A percentile compares a stretch with the other conserved stretches of the same genome.
Conservation (phyloP, 1,140 invertebrate genomes). For the Drosophila grimshawi region DNA sequence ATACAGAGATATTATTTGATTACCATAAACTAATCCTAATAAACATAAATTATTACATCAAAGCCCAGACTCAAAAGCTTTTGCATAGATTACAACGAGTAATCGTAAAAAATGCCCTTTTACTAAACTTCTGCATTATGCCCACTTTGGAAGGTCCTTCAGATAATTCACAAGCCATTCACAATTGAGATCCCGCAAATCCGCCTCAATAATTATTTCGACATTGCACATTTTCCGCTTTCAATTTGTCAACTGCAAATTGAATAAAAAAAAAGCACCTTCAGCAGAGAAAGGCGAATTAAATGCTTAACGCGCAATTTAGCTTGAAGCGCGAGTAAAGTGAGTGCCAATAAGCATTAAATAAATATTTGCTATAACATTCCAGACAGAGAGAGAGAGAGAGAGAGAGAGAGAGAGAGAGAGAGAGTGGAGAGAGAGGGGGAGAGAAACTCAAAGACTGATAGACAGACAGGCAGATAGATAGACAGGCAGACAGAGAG, state of each 20-base stretch:
- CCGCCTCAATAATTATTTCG: slow-evolving; percentile 33
- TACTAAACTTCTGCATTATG: too few species aligned
- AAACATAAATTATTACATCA: too few species aligned
- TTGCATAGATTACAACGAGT: too few species aligned
- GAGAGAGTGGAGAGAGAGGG: too few species aligned
- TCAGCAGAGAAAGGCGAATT: slow-evolving; percentile 28
- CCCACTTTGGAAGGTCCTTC: not conserved
- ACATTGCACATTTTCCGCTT: slow-evolving; percentile 33
- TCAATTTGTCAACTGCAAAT: slow-evolving; percentile 45
- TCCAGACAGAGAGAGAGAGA: not conserved
- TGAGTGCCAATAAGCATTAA: slow-evolving; percentile 79
- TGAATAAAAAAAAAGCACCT: slow-evolving; percentile 42
- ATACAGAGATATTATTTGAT: too few species aligned
- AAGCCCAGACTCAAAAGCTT: too few species aligned
- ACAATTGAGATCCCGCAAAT: not conserved
- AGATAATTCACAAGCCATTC: slow-evolving; percentile 32
- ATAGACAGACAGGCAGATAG: slow-evolving; percentile 5
- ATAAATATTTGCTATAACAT: slow-evolving; percentile 49
- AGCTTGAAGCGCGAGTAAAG: slow-evolving; percentile 60
- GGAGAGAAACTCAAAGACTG: slow-evolving; percentile 6
- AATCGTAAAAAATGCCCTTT: too few species aligned
- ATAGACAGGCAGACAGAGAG: slow-evolving; percentile 17
- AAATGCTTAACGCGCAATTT: slow-evolving; percentile 75
- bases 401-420: not conserved
- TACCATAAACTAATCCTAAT: too few species aligned